Percentiles rank a stretch among this genome's conserved stretches.
Evolutionary conservation across 2,113 vertebrate species (phyloP).

Genomic region (Buteo buteo): DNA sequence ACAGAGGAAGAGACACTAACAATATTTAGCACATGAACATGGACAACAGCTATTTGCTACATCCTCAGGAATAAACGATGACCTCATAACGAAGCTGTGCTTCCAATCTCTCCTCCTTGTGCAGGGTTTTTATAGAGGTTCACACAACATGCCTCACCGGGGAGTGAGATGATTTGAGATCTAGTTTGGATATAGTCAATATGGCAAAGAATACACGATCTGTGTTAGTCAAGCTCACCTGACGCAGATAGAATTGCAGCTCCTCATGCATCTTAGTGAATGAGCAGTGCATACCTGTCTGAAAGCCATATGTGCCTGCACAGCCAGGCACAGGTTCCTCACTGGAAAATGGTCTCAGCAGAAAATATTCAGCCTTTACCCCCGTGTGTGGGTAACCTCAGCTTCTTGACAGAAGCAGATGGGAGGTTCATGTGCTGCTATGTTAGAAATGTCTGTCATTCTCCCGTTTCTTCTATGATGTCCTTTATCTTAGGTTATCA

Average conservation of each 20-base stretch:
- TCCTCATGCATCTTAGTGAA: background rate
- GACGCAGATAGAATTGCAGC: background rate
- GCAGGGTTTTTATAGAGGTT: background rate
- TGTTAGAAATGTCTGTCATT: constrained; percentile 19
- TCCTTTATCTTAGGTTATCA: constrained; percentile 41
- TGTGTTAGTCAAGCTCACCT: background rate
- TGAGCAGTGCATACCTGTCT: background rate
- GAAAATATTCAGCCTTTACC: background rate
- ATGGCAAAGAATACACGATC: background rate
- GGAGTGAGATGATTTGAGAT: background rate
- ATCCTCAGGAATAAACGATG: background rate
- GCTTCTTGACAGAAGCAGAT: constrained; percentile 14
- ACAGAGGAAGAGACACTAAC: background rate
- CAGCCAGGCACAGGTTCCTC: background rate
- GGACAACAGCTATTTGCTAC: constrained; percentile 2
- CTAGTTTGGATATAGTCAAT: background rate
- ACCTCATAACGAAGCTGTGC: background rate
- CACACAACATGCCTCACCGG: background rate
- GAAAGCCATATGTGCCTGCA: background rate
- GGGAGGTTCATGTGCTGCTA: constrained; percentile 28
- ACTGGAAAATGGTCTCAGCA: background rate
- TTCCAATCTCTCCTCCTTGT: background rate
- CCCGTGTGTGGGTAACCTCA: background rate
- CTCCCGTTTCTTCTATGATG: background rate
- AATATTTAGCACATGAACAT: constrained; percentile 24